phyloP scores from a whole-genome alignment of 2,888 invertebrate species.

The Apotomis capreana region DNA sequence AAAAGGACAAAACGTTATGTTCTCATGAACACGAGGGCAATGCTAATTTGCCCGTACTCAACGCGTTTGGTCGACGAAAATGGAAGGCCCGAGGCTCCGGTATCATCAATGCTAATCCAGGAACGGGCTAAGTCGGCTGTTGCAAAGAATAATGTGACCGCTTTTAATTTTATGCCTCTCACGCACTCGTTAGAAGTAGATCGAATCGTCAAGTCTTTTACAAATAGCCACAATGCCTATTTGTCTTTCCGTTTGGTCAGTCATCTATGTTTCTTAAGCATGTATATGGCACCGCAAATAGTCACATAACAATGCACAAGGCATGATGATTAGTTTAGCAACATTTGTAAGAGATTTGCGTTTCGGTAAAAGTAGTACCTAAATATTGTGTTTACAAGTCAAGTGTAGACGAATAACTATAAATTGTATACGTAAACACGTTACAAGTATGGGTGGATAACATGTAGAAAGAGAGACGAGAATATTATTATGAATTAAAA shows the following conservation, averaged over 20 bases:
- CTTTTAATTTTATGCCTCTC: conserved; percentile 11
- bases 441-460: not conserved
- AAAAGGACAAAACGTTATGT: conserved; percentile 60
- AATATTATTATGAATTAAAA: not conserved
- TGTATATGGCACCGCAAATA: not conserved
- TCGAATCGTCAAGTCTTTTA: conserved; percentile 6
- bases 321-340: not conserved
- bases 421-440: not conserved
- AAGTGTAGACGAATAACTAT: not conserved
- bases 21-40: conserved; percentile 67
- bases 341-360: not conserved
- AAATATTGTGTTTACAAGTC: conserved; percentile 1
- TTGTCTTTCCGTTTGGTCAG: conserved; percentile 19
- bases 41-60: conserved; percentile 52
- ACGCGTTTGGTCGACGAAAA: conserved; percentile 25
- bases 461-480: not conserved
- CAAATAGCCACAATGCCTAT: conserved; percentile 6
- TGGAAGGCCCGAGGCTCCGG: conserved; percentile 7
- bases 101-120: conserved; percentile 16
- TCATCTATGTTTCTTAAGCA: not conserved
- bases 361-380: not conserved
- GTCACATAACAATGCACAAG: conserved; percentile 8
- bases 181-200: not conserved
- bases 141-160: conserved; percentile 18
- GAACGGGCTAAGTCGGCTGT: not conserved